Evolutionary conservation across 2,888 invertebrate species (phyloP), one percentile per base, ranked within the genome.

Genomic region (Margaritifera margaritifera): DNA sequence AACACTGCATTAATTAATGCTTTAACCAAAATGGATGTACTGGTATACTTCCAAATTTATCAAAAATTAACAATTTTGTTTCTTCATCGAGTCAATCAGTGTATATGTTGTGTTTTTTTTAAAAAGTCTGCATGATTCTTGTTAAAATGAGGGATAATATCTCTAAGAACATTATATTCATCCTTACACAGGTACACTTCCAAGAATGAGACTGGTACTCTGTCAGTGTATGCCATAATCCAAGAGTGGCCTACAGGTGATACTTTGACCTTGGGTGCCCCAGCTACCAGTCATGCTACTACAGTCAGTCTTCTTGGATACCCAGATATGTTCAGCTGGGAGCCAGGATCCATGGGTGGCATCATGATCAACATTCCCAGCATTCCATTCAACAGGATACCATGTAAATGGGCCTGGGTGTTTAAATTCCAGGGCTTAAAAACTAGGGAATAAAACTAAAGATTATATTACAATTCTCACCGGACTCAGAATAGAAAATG

Each of bases 211-310:
- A 25, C 63, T 1, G 58, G 54, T 20, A 42, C 42, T 15, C 42
- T 42, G 42, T 42, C 15, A 42, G 91, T 95, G 20, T 96, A 94
- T 88, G 95, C 94, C 0, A 92, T 93, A 61, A 89, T 93, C 24
- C 89, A 95, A 53, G 87, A 92, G 4, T 96, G 95, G 94, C 95
- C 95, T 0, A 85, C 88, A 31, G 89, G 92, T 58, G 92, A 92
- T 71, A 84, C 90, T 24, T 88, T 94, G 18, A 78, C 88, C 25
- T 88, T 94, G 15, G 91, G 91, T 73, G 89, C 92, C 0, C 85
- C 91, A 3, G 85, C 87, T 6, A 70, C 84, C 3, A 79, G 89
- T 22, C 71, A 82, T 1, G 76, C 84, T 4, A 89, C 90, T 1
- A 84, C 81, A 54, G 90, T 93, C 54, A 81, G 79, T 11, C 79